Base-by-base conservation (phyloP, 2,888 invertebrate genomes). In the Conops quadrifasciatus region DNA sequence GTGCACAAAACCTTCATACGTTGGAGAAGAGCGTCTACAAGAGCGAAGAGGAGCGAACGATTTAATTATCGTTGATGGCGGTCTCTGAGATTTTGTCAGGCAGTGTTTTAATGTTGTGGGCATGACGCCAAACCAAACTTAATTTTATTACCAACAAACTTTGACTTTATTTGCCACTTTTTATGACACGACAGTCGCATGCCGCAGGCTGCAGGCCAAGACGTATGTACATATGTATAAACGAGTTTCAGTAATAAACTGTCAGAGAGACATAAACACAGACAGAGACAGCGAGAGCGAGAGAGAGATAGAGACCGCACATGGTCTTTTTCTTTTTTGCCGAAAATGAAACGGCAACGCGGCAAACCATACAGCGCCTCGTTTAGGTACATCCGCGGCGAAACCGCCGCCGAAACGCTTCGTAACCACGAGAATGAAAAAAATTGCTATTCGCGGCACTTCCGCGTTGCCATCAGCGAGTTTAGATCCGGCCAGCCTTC, bases 131-230 rank as follows among this genome's bases (percentile, higher is more conserved):
- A 58, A 58, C 58, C 24, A 24, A 13, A 58, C 11, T 28, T 26
- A 58, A 58, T 58, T 58, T 28, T 58, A 58, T 26, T 58, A 58
- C 11, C 11, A 26, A 26, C 9, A 67, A 24, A 45, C 43, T 19
- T 49, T 56, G 21, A 36, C 66, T 67, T 67, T 67, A 58, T 67
- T 58, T 67, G 21, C 58, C 58, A 43, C 58, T 67, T 36, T 58
- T 67, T 58, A 67, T 67, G 56, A 67, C 63, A 63, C 24, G 67
- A 49, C 67, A 56, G 58, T 28, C 45, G 66, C 66, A 66, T 56
- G 66, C 66, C 53, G 53, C 56, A 36, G 53, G 66, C 66, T 36
- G 53, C 43, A 24, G 66, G 58, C 45, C 67, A 58, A 56, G 67
- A 56, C 45, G 67, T n/a, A 67, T 45, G 67, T 5, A 49, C n/a